A percentile compares a stretch with the other conserved stretches of the same genome.
These are phyloP conservation scores for Rosalia funebris DNA, from an alignment of 2,888 invertebrate species.

Conservation along the genomic window DNA sequence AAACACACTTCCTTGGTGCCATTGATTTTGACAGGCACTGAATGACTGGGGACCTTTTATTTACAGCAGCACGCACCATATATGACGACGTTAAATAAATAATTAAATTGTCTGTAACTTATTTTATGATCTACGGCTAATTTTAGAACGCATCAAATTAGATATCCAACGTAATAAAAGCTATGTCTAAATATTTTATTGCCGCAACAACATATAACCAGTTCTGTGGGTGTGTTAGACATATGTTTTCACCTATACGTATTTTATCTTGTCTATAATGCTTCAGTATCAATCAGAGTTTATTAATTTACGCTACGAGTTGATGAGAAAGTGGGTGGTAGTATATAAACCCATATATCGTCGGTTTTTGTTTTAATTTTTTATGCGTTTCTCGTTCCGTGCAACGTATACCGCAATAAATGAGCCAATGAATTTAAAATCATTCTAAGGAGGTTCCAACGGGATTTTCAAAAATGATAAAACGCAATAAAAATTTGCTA, in stretches of 20 bases:
- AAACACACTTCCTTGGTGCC: too few relatives aligned
- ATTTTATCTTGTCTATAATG: conserved; percentile 10
- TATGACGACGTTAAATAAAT: conserved; percentile 28
- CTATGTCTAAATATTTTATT: conserved; percentile 30
- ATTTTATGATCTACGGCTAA: conserved; percentile 24
- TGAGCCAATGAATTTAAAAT: conserved; percentile 8
- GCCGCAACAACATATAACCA: conserved; percentile 9
- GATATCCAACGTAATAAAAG: conserved; percentile 26
- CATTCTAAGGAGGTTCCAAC: too few relatives aligned
- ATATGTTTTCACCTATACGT: conserved; percentile 19
- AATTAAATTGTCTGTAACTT: conserved; percentile 28
- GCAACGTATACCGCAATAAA: background rate
- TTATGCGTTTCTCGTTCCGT: background rate
- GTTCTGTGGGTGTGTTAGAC: conserved; percentile 20
- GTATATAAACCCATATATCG: conserved; percentile 12
- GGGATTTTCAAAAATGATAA: too few relatives aligned
- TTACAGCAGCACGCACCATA: conserved; percentile 18
- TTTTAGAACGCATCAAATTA: conserved; percentile 27
- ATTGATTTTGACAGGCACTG: conserved; percentile 15
- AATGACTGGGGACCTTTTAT: conserved; percentile 15
- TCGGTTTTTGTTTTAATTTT: conserved; percentile 8
- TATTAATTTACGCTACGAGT: conserved; percentile 4
- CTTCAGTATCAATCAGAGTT: conserved; percentile 4
- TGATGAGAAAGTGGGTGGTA: conserved; percentile 1
- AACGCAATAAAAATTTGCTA: too few relatives aligned